phyloP scores from a whole-genome alignment of 2,113 vertebrate genomes.

The Crotalus horridus region DNA sequence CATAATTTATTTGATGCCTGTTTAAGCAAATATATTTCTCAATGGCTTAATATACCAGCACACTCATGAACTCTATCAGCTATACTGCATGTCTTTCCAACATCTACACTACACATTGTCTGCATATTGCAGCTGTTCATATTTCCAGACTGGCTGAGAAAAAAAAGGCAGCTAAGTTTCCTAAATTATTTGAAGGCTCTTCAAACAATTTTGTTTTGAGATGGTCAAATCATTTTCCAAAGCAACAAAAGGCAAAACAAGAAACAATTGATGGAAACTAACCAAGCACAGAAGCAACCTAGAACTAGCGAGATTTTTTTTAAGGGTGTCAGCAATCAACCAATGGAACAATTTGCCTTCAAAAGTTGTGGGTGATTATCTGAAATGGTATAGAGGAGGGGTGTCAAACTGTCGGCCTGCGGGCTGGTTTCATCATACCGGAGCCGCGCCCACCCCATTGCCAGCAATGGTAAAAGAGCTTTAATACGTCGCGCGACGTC shows the following conservation, averaged over 20 bases:
- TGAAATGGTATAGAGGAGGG: not conserved
- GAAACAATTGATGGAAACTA: not conserved
- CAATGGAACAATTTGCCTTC: too few relatives aligned
- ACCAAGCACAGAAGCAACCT: not conserved
- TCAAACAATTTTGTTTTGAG: not conserved
- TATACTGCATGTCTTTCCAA: not conserved
- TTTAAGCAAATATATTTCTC: slow-evolving; percentile 51
- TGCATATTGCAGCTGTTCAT: not conserved
- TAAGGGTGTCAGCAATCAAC: too few relatives aligned
- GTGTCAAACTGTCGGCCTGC: too few relatives aligned
- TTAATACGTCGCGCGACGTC: too few relatives aligned
- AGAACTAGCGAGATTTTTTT: not conserved
- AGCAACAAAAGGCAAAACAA: not conserved
- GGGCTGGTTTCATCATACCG: too few relatives aligned
- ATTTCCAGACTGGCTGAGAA: not conserved
- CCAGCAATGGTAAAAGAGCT: too few relatives aligned
- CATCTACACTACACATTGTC: not conserved
- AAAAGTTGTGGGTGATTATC: not conserved
- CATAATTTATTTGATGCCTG: slow-evolving; percentile 42
- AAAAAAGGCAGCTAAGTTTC: not conserved
- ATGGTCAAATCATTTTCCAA: not conserved
- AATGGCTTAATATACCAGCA: not conserved
- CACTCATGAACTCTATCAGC: not conserved
- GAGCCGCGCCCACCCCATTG: too few relatives aligned
- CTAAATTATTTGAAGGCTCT: not conserved